Evolutionary conservation across 2,797 vertebrate genomes (phyloP).

Genomic region (Crypturellus tataupa): DNA sequence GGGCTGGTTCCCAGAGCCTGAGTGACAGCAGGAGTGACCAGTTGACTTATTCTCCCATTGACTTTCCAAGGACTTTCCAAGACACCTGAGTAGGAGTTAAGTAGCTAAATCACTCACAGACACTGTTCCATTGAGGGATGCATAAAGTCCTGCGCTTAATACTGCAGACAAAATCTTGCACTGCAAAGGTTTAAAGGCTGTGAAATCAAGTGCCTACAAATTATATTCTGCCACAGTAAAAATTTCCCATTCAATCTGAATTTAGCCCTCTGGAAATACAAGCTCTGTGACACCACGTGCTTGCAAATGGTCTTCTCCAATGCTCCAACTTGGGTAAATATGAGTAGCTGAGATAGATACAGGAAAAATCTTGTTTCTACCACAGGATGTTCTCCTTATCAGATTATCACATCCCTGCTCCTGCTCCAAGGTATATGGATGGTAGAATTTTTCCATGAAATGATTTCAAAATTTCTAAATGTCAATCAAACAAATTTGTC

Average conservation of each 20-base stretch:
- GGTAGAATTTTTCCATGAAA: not conserved
- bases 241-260: not conserved
- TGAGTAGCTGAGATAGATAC: not conserved
- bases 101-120: not conserved
- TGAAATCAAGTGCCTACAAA: conserved; percentile 8
- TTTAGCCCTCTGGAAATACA: not conserved
- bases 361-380: not conserved
- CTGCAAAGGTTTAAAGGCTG: not conserved
- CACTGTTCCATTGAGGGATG: not conserved
- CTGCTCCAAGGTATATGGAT: not conserved
- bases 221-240: not conserved
- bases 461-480: not conserved
- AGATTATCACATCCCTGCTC: not conserved
- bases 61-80: not conserved
- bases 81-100: not conserved
- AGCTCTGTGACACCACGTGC: not conserved
- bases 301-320: not conserved
- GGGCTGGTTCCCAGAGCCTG: not conserved
- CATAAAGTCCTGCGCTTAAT: not conserved
- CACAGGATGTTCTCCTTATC: not conserved
- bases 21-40: not conserved
- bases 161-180: not conserved
- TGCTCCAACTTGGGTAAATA: not conserved
- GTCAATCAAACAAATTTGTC: not conserved
- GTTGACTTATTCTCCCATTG: not conserved